These are phyloP conservation scores for Unio pictorum DNA, from an alignment of 2,888 invertebrate species.

Conservation along the genomic window DNA sequence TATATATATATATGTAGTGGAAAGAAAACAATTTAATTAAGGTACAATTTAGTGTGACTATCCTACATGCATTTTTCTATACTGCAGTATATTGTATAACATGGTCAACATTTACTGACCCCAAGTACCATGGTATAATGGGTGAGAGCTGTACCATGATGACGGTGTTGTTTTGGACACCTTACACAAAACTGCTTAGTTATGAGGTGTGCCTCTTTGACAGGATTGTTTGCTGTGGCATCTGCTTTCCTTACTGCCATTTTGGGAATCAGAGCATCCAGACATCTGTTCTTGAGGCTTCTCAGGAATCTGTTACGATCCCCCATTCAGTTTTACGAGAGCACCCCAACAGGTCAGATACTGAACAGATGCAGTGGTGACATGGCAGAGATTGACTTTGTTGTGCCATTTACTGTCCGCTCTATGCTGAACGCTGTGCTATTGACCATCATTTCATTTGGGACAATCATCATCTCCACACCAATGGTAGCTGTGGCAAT, in stretches of 20 bases:
- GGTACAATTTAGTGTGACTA: too few relatives aligned
- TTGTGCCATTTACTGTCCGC: constrained; percentile 62
- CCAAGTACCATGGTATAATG: too few relatives aligned
- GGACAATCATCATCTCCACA: constrained; percentile 47
- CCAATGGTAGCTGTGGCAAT: constrained; percentile 47
- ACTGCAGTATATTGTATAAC: too few relatives aligned
- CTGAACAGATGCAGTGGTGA: constrained; percentile 69
- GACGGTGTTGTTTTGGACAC: too few relatives aligned
- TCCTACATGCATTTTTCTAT: too few relatives aligned
- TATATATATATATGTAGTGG: too few relatives aligned
- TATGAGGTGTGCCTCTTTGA: constrained; percentile 11
- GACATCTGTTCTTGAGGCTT: constrained; percentile 63
- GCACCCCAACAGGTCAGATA: constrained; percentile 71
- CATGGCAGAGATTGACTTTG: constrained; percentile 59
- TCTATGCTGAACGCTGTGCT: constrained; percentile 62
- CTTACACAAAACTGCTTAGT: too few relatives aligned
- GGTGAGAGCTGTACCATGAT: too few relatives aligned
- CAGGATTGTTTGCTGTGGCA: constrained; percentile 55
- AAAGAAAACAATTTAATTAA: too few relatives aligned
- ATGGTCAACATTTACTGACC: too few relatives aligned
- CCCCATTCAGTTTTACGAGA: constrained; percentile 58
- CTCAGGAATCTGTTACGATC: constrained; percentile 62
- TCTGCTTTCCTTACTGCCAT: constrained; percentile 63
- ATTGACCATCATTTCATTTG: constrained; percentile 36
- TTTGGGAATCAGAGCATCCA: constrained; percentile 71